phyloP scores from a whole-genome alignment of 2,797 vertebrate species.

The Cirrhinus mrigala region DNA sequence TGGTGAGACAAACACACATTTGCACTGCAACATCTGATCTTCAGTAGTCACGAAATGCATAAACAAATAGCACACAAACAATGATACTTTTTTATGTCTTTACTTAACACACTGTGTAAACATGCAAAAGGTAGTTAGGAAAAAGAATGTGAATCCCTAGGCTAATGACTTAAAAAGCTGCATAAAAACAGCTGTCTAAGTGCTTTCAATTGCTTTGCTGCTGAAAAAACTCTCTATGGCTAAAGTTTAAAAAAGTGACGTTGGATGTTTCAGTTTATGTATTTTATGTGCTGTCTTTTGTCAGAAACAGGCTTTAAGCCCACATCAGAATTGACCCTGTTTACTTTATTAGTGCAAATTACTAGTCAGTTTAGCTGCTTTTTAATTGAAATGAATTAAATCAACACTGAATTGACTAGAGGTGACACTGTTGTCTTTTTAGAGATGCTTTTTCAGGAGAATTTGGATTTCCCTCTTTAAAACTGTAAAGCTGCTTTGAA shows the following conservation, averaged over 20 bases:
- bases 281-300: not conserved
- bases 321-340: not conserved
- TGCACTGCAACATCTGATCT: not conserved
- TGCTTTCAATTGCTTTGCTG: not conserved
- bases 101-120: not conserved
- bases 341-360: not conserved
- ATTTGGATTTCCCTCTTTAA: too few relatives aligned
- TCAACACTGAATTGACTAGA: too few relatives aligned
- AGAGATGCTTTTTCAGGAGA: too few relatives aligned
- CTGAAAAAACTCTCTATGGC: not conserved
- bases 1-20: conserved; percentile 81
- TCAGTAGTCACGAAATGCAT: not conserved
- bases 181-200: not conserved
- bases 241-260: not conserved
- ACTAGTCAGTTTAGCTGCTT: not conserved
- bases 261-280: not conserved
- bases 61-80: not conserved
- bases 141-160: not conserved
- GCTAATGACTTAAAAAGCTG: not conserved
- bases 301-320: not conserved
- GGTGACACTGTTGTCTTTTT: too few relatives aligned
- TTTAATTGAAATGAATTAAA: too few relatives aligned
- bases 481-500: too few relatives aligned
- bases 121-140: not conserved
- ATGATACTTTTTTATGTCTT: not conserved